These are phyloP conservation scores for Lipotes vexillifer DNA, from an alignment of 2,113 vertebrate genomes.

Conservation along the genomic window DNA sequence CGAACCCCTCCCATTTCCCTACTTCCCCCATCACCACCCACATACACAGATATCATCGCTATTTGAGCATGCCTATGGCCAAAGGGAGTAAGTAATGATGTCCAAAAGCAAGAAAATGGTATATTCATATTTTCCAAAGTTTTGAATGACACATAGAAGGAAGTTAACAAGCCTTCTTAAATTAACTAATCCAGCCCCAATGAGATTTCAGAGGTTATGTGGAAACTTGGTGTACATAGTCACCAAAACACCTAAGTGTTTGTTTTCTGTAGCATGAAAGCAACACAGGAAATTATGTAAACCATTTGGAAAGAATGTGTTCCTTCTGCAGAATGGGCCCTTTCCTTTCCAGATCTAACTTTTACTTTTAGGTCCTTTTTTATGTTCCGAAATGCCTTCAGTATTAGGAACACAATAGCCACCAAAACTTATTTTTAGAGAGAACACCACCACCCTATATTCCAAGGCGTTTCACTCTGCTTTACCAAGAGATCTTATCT, in stretches of 20 bases:
- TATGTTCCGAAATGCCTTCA: background rate
- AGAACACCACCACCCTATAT: constrained; percentile 47
- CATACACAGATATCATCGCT: background rate
- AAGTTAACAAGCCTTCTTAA: background rate
- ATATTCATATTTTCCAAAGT: background rate
- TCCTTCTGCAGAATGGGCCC: background rate
- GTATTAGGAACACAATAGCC: constrained; percentile 49
- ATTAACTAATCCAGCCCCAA: background rate
- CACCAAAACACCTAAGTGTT: background rate
- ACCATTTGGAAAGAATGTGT: constrained; percentile 8
- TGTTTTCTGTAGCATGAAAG: constrained; percentile 11
- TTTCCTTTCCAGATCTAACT: background rate
- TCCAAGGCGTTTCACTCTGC: constrained; percentile 54
- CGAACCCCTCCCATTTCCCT: background rate
- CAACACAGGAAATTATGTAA: background rate
- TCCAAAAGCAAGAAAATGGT: background rate
- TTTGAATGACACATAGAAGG: background rate
- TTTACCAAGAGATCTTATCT: constrained; percentile 58
- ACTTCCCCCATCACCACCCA: too few species aligned
- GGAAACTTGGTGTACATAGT: background rate
- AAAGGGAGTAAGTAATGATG: background rate
- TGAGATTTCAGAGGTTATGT: background rate
- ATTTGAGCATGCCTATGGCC: background rate
- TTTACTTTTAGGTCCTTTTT: constrained; percentile 39
- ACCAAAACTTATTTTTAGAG: constrained; percentile 66